Evolutionary conservation across 2,113 vertebrate genomes (phyloP).

Genomic region (Zosterops borbonicus): DNA sequence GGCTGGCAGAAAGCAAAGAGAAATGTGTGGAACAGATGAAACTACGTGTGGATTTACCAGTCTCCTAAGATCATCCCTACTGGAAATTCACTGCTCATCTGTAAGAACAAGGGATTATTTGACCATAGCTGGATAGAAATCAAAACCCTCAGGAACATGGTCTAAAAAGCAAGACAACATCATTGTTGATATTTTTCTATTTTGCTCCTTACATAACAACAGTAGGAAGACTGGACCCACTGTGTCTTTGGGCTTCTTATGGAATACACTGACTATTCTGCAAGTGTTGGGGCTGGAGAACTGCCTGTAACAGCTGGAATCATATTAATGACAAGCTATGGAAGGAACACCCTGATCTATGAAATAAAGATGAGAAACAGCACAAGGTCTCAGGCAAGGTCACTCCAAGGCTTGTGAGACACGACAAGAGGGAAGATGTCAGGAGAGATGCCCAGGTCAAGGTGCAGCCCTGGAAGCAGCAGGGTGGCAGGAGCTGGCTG

Average conservation of each 20-base stretch:
- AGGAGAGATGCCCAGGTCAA: background rate
- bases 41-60: background rate
- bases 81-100: constrained; percentile 72
- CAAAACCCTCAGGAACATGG: constrained; percentile 46
- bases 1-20: constrained; percentile 14
- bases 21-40: constrained; percentile 25
- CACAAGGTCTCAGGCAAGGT: background rate
- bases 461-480: background rate
- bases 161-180: constrained; percentile 23
- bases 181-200: background rate
- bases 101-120: constrained; percentile 66
- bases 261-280: background rate
- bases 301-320: background rate
- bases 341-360: background rate
- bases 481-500: background rate
- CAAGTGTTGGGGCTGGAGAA: background rate
- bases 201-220: background rate
- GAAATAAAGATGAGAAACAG: background rate
- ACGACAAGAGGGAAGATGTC: background rate
- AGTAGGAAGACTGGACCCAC: background rate
- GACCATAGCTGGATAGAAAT: constrained; percentile 56
- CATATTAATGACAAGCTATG: background rate
- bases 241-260: background rate
- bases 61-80: background rate
- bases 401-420: background rate